These are phyloP conservation scores for Periparus ater DNA, from an alignment of 2,797 vertebrate genomes.

Conservation along the genomic window DNA sequence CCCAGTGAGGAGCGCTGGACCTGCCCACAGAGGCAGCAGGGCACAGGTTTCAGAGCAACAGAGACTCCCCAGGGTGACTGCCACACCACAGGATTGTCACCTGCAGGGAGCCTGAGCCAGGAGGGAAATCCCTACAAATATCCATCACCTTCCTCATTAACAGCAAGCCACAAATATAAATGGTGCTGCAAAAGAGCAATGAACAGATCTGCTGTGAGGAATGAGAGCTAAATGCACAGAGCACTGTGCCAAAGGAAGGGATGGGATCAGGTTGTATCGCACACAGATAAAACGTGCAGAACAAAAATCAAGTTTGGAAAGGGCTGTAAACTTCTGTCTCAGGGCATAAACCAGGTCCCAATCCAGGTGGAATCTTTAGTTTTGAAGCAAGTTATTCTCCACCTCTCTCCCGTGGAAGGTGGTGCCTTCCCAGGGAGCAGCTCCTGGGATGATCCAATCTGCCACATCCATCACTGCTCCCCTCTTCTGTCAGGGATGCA, in stretches of 20 bases:
- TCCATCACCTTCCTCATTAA: not conserved
- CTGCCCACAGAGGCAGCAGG: not conserved
- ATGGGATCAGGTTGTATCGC: rapidly evolving
- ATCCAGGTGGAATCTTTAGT: not conserved
- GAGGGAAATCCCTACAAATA: not conserved
- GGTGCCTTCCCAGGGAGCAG: not conserved
- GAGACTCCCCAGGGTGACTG: not conserved
- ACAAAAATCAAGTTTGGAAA: not conserved
- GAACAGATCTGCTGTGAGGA: not conserved
- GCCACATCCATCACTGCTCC: not conserved
- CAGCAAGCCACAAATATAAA: rapidly evolving
- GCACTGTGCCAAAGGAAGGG: not conserved
- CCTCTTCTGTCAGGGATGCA: not conserved
- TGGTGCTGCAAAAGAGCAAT: not conserved
- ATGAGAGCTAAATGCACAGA: not conserved
- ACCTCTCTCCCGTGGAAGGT: rapidly evolving
- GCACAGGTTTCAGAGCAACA: not conserved
- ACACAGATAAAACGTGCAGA: rapidly evolving
- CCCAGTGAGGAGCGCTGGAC: rapidly evolving
- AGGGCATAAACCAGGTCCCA: not conserved
- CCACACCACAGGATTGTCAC: not conserved
- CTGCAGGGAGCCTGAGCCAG: not conserved
- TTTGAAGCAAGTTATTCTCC: not conserved
- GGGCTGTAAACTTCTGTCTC: not conserved
- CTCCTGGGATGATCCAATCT: not conserved